A percentile compares a stretch with the other conserved stretches of the same genome.
Evolutionary conservation across 2,113 vertebrate genomes (phyloP).

Genomic region (Willisornis vidua): DNA sequence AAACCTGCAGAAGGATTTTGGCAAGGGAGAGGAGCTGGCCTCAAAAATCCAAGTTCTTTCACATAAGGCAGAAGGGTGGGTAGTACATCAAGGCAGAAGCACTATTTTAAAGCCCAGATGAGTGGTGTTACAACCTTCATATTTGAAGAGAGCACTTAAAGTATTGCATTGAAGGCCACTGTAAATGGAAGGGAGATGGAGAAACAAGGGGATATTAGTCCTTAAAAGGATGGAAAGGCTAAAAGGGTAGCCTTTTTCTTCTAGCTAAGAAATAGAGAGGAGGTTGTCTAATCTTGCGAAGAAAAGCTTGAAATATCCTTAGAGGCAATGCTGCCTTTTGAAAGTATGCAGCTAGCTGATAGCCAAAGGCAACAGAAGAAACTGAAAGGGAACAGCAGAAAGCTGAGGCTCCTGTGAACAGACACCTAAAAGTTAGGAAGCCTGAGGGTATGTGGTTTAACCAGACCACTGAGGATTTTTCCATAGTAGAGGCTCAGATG

Average conservation of each 20-base stretch:
- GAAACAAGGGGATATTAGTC: neutral
- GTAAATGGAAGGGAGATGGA: neutral
- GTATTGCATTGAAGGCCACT: neutral
- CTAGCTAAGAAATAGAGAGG: neutral
- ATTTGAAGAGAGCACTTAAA: neutral
- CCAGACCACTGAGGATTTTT: slow-evolving; percentile 49
- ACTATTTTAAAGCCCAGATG: neutral
- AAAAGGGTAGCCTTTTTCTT: neutral
- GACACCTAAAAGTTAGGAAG: slow-evolving; percentile 17
- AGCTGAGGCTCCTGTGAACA: neutral
- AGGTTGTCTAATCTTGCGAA: slow-evolving; percentile 1
- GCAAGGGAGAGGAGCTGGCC: neutral
- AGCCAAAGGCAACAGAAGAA: slow-evolving; percentile 36
- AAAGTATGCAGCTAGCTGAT: neutral
- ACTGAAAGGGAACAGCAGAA: slow-evolving; percentile 6
- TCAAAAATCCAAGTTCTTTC: neutral
- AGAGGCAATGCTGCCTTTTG: neutral
- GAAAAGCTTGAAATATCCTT: slow-evolving; percentile 24
- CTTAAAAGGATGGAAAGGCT: neutral
- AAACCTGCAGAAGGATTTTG: neutral
- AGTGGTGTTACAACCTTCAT: neutral
- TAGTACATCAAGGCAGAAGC: neutral
- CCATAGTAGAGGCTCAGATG: neutral
- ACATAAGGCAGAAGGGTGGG: neutral
- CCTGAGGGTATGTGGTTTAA: slow-evolving; percentile 33